Base-by-base conservation (phyloP, 2,888 invertebrate genomes). In the Adelognathus sp. region DNA sequence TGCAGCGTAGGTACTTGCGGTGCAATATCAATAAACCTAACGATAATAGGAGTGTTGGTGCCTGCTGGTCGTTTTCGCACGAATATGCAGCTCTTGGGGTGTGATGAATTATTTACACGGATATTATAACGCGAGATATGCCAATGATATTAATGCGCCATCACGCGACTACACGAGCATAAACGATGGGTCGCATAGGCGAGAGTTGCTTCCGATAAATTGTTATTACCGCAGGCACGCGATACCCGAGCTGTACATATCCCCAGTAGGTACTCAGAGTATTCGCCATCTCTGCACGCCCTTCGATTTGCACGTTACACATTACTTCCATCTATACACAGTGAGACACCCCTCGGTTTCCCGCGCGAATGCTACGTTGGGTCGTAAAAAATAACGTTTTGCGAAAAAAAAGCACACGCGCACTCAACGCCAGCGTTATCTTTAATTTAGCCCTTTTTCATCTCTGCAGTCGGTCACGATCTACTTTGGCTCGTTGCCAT, bases 191-290 rank as follows among this genome's bases (percentile, higher is more conserved):
- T 46, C 64, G 31, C 72, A 71, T 58, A 72, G 66, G 71, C 41
- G 21, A 52, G 50, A 58, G 50, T 58, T 64, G 52, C 66, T 71
- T 64, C 41, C 66, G 54, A 72, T 72, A 76, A 76, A 76, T 76
- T 72, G 60, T 72, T 72, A 77, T 77, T 73, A 67, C 61, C 52
- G 18, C 52, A 5, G 50, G 29, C 58, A 41, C 39, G 21, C 64
- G 58, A 46, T 50, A 64, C 24, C 36, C 27, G 67, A 46, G n/a
- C n/a, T n/a, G n/a, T n/a, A 29, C 54, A 29, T 36, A 29, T 27
- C 27, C 61, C 11, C 21, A n/a, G n/a, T 11, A 24, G 1, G 24
- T 29, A 7, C 24, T 61, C 27, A 61, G 63, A 63, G 46, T 46
- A 41, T 16, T 14, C 44, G 29, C 29, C 63, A 21, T 63, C 18